Evolutionary conservation across 2,113 vertebrate genomes (phyloP).

Genomic region (Vireo altiloquus): DNA sequence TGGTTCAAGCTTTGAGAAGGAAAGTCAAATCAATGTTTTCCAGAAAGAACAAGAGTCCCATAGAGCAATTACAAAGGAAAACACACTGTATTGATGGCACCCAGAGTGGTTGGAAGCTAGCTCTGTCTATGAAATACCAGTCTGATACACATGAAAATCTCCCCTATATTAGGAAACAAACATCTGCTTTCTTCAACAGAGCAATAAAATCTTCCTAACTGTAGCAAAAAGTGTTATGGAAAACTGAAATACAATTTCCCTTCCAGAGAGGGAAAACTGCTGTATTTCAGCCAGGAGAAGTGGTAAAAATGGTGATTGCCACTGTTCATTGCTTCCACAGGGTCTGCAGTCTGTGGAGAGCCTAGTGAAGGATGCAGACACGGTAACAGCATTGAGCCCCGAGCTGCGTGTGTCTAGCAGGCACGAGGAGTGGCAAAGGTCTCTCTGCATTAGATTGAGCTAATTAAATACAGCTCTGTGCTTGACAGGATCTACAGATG

Average conservation of each 20-base stretch:
- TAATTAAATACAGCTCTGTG: slow-evolving; percentile 33
- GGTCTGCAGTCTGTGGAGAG: not conserved
- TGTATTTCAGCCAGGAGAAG: not conserved
- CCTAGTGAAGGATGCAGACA: not conserved
- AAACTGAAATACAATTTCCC: not conserved
- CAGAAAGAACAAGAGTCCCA: not conserved
- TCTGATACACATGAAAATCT: not conserved
- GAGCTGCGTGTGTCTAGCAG: not conserved
- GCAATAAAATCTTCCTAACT: not conserved
- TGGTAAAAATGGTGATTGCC: not conserved
- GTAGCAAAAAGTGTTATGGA: not conserved
- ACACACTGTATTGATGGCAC: not conserved
- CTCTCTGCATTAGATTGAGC: not conserved
- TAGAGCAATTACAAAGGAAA: not conserved
- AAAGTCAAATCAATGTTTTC: not conserved
- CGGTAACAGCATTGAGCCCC: accelerated
- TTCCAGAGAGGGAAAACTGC: not conserved
- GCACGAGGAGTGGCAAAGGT: not conserved
- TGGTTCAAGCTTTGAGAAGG: not conserved
- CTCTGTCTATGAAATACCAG: not conserved
- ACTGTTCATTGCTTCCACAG: not conserved
- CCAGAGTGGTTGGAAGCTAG: not conserved
- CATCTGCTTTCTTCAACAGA: not conserved
- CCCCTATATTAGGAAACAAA: not conserved
- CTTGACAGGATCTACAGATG: not conserved